Percentiles rank a stretch among this genome's conserved stretches.
phyloP scores from a whole-genome alignment of 2,797 vertebrate species.

The Pygocentrus nattereri region DNA sequence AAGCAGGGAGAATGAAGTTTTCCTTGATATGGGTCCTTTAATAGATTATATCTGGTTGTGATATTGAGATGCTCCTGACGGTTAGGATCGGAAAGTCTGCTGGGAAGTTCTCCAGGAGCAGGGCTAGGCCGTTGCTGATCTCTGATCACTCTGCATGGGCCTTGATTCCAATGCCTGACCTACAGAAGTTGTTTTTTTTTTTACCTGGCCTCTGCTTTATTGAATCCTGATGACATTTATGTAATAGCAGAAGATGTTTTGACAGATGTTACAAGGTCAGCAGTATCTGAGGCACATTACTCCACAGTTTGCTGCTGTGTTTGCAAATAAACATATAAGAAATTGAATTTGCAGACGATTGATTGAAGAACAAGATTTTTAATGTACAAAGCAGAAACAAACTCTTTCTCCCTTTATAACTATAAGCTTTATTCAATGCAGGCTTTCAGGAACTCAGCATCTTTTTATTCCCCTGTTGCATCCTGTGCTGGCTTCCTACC shows the following conservation, averaged over 20 bases:
- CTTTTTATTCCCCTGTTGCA: not conserved
- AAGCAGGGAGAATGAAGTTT: too few species aligned
- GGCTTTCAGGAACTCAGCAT: not conserved
- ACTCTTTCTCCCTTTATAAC: not conserved
- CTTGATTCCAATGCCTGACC: not conserved
- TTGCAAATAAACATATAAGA: conserved; percentile 26
- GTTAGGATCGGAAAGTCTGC: not conserved
- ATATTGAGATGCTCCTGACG: not conserved
- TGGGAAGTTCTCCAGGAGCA: not conserved
- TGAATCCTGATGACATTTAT: conserved; percentile 40
- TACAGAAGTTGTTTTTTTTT: not conserved
- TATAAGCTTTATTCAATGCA: not conserved
- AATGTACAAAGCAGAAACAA: not conserved
- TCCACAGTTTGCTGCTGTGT: conserved; percentile 12
- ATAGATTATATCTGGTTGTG: not conserved
- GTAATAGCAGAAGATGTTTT: not conserved
- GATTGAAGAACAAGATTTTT: not conserved
- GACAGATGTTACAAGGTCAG: conserved; percentile 22
- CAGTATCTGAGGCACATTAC: not conserved
- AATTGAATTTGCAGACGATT: conserved; percentile 21
- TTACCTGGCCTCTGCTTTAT: conserved; percentile 20
- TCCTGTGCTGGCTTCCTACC: conserved; percentile 15
- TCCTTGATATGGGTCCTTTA: too few species aligned
- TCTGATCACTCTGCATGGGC: not conserved
- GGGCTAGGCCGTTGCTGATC: not conserved